A percentile compares a stretch with the other conserved stretches of the same genome.
Conservation (phyloP, 2,888 invertebrate genomes). For the Stenotaenia linearis region DNA sequence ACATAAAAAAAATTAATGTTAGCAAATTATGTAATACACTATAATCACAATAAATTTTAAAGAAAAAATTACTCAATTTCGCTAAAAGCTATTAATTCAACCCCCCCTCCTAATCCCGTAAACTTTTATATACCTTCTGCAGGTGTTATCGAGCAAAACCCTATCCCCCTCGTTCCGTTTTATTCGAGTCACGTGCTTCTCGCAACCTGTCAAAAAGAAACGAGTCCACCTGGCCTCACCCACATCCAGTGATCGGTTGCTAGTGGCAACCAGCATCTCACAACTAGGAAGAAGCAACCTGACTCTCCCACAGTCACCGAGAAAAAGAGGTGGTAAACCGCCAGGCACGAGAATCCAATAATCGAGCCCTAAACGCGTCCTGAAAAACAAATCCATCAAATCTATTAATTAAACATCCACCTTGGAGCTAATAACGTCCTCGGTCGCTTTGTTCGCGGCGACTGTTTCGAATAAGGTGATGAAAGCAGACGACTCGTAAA, state of each 20-base stretch:
- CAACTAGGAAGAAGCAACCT: neutral
- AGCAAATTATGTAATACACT: constrained; percentile 10
- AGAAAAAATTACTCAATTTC: neutral
- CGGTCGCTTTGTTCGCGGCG: neutral
- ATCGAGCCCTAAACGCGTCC: neutral
- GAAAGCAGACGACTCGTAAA: neutral
- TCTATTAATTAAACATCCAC: neutral
- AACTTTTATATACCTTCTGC: neutral
- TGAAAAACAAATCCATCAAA: neutral
- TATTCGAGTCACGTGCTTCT: neutral
- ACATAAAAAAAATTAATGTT: neutral
- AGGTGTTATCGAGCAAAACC: constrained; percentile 2
- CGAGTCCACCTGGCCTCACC: neutral
- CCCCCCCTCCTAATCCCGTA: neutral
- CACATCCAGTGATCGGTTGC: neutral
- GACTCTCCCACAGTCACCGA: constrained; percentile 12
- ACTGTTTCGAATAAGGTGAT: neutral
- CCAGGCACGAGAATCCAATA: neutral
- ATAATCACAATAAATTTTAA: constrained; percentile 7
- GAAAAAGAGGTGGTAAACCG: constrained; percentile 3
- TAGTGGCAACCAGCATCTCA: neutral
- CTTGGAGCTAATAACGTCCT: neutral
- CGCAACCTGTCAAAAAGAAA: neutral
- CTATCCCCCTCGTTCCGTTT: neutral
- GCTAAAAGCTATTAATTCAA: constrained; percentile 3